Percentiles rank a stretch among this genome's conserved stretches.
These are phyloP conservation scores for Cataglyphis cursor DNA, from an alignment of 2,888 invertebrate genomes.

Conservation along the genomic window DNA sequence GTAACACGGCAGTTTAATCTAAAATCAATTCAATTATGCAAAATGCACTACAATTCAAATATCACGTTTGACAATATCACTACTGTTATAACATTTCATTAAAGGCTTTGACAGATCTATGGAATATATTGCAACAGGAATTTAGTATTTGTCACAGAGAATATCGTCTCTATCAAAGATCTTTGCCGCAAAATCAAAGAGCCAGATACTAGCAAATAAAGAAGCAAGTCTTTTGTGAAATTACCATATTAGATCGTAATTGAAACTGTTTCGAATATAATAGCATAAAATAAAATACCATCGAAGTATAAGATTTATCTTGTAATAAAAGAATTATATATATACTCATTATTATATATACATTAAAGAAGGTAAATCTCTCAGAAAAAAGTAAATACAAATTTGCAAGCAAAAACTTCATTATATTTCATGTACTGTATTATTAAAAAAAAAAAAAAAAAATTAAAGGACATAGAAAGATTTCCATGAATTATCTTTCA, in stretches of 20 bases:
- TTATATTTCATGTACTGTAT: not conserved
- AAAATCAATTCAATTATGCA: not conserved
- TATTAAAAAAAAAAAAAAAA: not conserved
- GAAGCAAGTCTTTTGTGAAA: conserved; percentile 1
- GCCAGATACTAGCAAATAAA: not conserved
- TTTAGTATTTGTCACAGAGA: conserved; percentile 11
- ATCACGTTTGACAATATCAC: conserved; percentile 2
- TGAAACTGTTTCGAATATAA: not conserved
- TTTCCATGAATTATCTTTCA: not conserved
- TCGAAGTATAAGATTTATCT: not conserved
- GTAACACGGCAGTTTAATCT: not conserved
- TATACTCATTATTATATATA: not conserved
- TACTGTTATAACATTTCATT: conserved; percentile 1
- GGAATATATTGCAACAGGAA: not conserved
- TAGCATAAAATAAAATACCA: not conserved
- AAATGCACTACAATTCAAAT: not conserved
- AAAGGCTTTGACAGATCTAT: not conserved
- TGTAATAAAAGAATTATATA: not conserved
- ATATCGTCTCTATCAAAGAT: not conserved
- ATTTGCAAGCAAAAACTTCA: not conserved
- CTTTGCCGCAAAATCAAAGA: not conserved
- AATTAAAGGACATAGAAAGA: not conserved
- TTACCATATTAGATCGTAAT: not conserved
- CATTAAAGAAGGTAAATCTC: not conserved
- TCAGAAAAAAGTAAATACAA: not conserved